Evolutionary conservation across 53 echinoderm and acorn worm species (phyloP).

Genomic region (Paelopatides confundens): DNA sequence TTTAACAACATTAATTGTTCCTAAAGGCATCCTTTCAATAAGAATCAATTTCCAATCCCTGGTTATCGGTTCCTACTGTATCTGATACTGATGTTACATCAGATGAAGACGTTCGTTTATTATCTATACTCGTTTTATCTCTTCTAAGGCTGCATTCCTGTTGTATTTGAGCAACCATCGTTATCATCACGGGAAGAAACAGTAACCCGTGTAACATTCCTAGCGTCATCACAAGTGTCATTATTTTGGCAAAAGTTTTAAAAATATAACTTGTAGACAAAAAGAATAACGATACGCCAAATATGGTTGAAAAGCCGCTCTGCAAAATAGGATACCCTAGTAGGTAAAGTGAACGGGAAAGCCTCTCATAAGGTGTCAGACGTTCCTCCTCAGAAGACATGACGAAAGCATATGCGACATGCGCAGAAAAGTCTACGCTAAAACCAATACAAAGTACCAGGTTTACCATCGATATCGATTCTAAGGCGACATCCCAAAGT

Average conservation of each 20-base stretch:
- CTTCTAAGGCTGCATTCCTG: neutral
- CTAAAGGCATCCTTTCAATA: too few species aligned
- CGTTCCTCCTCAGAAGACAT: neutral
- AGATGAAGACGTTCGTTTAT: neutral
- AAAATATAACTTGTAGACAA: constrained; percentile 67
- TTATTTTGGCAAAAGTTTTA: constrained; percentile 75
- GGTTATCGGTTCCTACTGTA: neutral
- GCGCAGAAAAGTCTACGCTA: constrained; percentile 85
- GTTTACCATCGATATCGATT: constrained; percentile 78
- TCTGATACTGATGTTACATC: neutral
- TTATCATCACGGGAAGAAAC: constrained; percentile 61
- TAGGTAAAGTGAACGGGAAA: constrained; percentile 18
- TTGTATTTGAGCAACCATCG: neutral
- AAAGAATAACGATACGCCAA: constrained; percentile 52
- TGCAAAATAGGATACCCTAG: constrained; percentile 73
- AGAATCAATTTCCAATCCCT: neutral
- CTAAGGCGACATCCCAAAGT: constrained; percentile 65
- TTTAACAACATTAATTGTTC: too few species aligned
- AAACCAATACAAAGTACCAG: constrained; percentile 77
- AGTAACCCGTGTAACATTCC: constrained; percentile 72
- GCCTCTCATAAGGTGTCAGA: constrained; percentile 20
- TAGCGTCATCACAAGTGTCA: constrained; percentile 75
- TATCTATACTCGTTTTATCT: neutral
- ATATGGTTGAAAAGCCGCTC: constrained; percentile 71
- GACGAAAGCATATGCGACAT: constrained; percentile 60